Conservation (phyloP, 1,140 invertebrate genomes). For the Drosophila aff. region DNA sequence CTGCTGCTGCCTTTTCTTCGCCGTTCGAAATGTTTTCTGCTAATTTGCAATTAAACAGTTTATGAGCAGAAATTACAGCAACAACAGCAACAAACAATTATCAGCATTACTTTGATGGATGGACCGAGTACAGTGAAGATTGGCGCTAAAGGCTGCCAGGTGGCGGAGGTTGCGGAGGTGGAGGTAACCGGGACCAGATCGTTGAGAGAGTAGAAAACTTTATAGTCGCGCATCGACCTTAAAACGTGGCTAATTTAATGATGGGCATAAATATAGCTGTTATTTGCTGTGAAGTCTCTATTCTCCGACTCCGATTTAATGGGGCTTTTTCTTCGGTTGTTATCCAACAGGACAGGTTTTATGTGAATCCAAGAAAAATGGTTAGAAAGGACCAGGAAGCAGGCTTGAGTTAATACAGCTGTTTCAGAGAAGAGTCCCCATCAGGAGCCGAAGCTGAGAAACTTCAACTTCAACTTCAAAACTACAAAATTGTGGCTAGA, state of each 20-base stretch:
- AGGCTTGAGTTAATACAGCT: not conserved
- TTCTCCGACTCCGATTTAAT: not conserved
- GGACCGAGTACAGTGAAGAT: conserved; percentile 18
- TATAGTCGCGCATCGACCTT: conserved; percentile 8
- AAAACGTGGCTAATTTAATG: conserved; percentile 11
- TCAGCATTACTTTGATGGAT: conserved; percentile 48
- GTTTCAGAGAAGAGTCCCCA: not conserved
- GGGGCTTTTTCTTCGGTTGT: not conserved
- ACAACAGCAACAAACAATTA: conserved; percentile 44
- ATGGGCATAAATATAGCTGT: conserved; percentile 17
- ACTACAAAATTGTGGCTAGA: too few species aligned
- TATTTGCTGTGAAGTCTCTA: conserved; percentile 14
- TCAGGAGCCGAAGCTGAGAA: not conserved
- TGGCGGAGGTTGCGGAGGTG: not conserved
- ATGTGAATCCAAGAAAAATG: not conserved
- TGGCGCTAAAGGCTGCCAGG: not conserved
- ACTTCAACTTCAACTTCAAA: not conserved
- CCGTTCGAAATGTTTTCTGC: conserved; percentile 41
- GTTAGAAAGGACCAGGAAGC: not conserved
- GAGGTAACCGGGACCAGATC: not conserved
- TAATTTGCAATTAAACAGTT: conserved; percentile 84
- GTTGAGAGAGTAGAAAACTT: not conserved
- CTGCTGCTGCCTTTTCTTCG: conserved; percentile 4
- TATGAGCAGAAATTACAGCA: conserved; percentile 78
- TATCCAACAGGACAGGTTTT: conserved; percentile 4